Evolutionary conservation across 2,113 vertebrate species (phyloP).

Genomic region (Trochalopteron elliotii): DNA sequence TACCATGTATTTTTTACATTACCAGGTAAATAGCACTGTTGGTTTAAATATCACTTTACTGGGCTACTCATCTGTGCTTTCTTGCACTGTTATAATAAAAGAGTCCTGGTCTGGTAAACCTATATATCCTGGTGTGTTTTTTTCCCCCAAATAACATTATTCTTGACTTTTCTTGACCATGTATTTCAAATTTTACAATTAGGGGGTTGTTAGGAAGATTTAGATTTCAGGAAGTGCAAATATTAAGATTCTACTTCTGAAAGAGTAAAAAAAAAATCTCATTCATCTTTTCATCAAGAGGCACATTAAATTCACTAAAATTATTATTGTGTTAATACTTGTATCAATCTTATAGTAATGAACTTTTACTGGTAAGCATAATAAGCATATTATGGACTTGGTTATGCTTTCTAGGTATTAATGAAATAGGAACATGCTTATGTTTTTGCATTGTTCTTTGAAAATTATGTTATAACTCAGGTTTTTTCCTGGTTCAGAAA

Average conservation of each 20-base stretch:
- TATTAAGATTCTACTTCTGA: not conserved
- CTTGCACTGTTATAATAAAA: not conserved
- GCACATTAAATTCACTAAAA: not conserved
- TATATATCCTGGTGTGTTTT: not conserved
- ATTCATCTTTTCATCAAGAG: not conserved
- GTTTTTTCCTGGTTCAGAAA: not conserved
- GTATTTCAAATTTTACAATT: not conserved
- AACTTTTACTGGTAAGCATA: not conserved
- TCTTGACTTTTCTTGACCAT: not conserved
- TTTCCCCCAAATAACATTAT: not conserved
- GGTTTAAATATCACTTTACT: not conserved
- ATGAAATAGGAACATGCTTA: not conserved
- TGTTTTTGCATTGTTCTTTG: not conserved
- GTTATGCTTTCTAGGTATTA: not conserved
- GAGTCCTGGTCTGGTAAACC: not conserved
- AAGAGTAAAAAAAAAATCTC: not conserved
- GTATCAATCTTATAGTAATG: not conserved
- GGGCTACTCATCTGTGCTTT: not conserved
- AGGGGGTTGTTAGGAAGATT: not conserved
- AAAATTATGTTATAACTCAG: not conserved
- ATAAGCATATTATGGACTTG: not conserved
- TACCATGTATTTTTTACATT: not conserved
- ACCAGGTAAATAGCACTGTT: slow-evolving; percentile 7
- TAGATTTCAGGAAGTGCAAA: not conserved
- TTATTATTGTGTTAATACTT: not conserved